A percentile compares a stretch with the other conserved stretches of the same genome.
Conservation (phyloP, 2,113 vertebrate genomes). For the Leptodactylus fuscus region DNA sequence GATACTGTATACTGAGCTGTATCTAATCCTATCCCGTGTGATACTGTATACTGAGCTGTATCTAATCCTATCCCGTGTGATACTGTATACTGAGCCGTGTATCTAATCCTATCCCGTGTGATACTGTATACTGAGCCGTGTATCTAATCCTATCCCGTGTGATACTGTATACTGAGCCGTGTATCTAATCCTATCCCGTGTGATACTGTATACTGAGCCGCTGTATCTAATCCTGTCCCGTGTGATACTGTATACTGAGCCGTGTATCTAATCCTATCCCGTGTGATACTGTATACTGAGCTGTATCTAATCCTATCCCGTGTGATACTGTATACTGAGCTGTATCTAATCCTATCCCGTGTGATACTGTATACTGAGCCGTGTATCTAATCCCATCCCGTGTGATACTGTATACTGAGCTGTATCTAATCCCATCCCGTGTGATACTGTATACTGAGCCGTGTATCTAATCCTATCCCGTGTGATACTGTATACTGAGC, state of each 20-base stretch:
- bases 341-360: neutral
- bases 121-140: neutral
- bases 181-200: too few relatives aligned
- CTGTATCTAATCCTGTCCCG: neutral
- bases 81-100: neutral
- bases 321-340: too few relatives aligned
- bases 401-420: neutral
- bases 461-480: neutral
- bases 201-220: too few relatives aligned
- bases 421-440: too few relatives aligned
- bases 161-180: neutral
- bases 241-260: neutral
- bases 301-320: too few relatives aligned
- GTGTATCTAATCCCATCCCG: neutral
- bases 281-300: neutral
- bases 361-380: neutral
- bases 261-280: neutral
- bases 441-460: too few relatives aligned
- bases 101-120: neutral
- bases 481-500: neutral
- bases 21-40: neutral
- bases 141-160: neutral
- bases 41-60: neutral
- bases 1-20: neutral
- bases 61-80: too few relatives aligned